A percentile compares a stretch with the other conserved stretches of the same genome.
Evolutionary conservation across 2,888 invertebrate species (phyloP).

Genomic region (Oxytorus armatus): DNA sequence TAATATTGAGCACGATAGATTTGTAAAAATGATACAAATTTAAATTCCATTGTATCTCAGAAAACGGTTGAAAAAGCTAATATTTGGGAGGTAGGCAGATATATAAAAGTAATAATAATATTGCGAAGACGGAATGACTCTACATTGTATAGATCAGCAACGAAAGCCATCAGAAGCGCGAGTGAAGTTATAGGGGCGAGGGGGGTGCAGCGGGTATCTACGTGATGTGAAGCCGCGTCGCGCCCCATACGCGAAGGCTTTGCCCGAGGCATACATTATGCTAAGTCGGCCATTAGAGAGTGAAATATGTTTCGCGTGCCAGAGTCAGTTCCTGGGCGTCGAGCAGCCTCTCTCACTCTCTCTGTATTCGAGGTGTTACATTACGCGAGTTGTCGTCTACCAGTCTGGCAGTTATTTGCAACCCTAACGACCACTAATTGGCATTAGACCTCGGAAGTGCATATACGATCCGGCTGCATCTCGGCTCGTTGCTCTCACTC

Average conservation of each 20-base stretch:
- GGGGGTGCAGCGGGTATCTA: slow-evolving; percentile 53
- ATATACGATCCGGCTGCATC: slow-evolving; percentile 28
- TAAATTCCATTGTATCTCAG: not conserved
- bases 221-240: slow-evolving; percentile 39
- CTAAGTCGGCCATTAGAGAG: slow-evolving; percentile 80
- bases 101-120: not conserved
- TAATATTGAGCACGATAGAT: not conserved
- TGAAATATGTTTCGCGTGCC: slow-evolving; percentile 82
- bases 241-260: slow-evolving; percentile 60
- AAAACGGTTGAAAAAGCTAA: not conserved
- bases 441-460: slow-evolving; percentile 67
- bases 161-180: slow-evolving; percentile 30
- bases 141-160: not conserved
- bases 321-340: slow-evolving; percentile 77
- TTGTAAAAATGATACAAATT: not conserved
- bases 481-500: slow-evolving; percentile 4
- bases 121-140: not conserved
- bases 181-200: slow-evolving; percentile 44
- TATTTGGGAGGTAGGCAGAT: not conserved
- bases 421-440: slow-evolving; percentile 80
- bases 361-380: slow-evolving; percentile 71
- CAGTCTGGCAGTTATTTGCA: slow-evolving; percentile 76
- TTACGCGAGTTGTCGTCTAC: slow-evolving; percentile 71
- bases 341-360: slow-evolving; percentile 41
- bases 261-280: slow-evolving; percentile 80